Evolutionary conservation across 2,113 vertebrate species (phyloP).

Genomic region (Corythaixoides concolor): DNA sequence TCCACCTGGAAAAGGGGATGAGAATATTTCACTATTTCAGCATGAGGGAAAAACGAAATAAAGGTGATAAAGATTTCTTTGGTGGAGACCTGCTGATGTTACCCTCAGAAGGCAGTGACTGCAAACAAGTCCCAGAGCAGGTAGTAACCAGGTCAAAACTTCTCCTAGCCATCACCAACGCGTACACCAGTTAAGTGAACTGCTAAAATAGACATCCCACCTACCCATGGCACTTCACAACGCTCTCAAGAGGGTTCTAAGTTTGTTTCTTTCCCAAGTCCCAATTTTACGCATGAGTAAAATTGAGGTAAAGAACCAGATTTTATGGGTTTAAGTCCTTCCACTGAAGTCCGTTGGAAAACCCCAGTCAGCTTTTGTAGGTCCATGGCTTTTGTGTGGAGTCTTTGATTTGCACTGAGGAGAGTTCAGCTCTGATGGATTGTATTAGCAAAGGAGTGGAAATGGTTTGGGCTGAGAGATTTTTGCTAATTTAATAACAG

Average conservation of each 20-base stretch:
- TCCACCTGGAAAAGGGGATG: background rate
- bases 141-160: background rate
- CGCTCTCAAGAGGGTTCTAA: background rate
- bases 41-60: rapidly evolving
- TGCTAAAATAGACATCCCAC: background rate
- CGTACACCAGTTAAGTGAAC: background rate
- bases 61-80: background rate
- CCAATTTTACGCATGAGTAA: background rate
- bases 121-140: background rate
- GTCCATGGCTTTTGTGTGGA: background rate
- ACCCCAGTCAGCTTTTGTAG: background rate
- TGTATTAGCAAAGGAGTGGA: background rate
- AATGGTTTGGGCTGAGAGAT: background rate
- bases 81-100: background rate
- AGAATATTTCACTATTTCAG: background rate
- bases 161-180: rapidly evolving
- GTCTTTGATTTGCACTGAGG: background rate
- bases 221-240: background rate
- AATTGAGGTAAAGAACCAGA: background rate
- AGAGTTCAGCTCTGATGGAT: background rate
- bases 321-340: background rate
- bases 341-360: background rate
- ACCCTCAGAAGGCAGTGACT: background rate
- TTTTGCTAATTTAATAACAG: background rate
- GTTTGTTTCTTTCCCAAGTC: background rate